A percentile compares a stretch with the other conserved stretches of the same genome.
Evolutionary conservation across 1,140 invertebrate genomes (phyloP).

Genomic region (Drosophila pachea): DNA sequence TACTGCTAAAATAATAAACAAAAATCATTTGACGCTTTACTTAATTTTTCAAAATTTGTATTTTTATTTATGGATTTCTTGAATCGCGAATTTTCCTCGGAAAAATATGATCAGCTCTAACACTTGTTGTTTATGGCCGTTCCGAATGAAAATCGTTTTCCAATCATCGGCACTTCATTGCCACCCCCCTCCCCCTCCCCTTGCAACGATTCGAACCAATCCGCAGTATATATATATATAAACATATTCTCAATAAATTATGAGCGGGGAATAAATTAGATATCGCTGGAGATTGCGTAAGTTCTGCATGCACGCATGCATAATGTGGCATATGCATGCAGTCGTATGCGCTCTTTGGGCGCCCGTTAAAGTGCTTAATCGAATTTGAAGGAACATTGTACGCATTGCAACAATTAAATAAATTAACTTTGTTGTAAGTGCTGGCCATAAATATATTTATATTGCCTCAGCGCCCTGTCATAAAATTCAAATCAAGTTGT

Average conservation of each 20-base stretch:
- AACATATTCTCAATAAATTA: constrained; percentile 46
- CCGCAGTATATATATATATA: neutral
- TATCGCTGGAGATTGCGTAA: constrained; percentile 37
- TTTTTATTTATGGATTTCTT: constrained; percentile 1
- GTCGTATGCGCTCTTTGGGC: constrained; percentile 22
- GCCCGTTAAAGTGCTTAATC: constrained; percentile 36
- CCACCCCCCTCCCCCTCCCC: too few relatives aligned
- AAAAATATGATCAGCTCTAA: constrained; percentile 8
- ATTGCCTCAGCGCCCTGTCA: constrained; percentile 36
- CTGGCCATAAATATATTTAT: constrained; percentile 77
- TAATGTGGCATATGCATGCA: too few relatives aligned
- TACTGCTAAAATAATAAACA: neutral
- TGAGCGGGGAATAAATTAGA: constrained; percentile 40
- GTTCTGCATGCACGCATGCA: constrained; percentile 8
- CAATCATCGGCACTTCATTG: constrained; percentile 27
- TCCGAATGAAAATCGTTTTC: neutral
- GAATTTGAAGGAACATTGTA: constrained; percentile 31
- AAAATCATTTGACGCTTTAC: neutral
- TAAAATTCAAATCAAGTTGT: constrained; percentile 77
- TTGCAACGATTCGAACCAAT: too few relatives aligned
- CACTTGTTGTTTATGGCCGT: constrained; percentile 15
- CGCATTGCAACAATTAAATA: constrained; percentile 69
- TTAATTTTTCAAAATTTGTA: neutral
- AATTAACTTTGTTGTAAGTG: constrained; percentile 77
- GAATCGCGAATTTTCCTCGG: neutral